A percentile compares a stretch with the other conserved stretches of the same genome.
phyloP scores from a whole-genome alignment of 1,140 invertebrate genomes.

The Limonius californicus region DNA sequence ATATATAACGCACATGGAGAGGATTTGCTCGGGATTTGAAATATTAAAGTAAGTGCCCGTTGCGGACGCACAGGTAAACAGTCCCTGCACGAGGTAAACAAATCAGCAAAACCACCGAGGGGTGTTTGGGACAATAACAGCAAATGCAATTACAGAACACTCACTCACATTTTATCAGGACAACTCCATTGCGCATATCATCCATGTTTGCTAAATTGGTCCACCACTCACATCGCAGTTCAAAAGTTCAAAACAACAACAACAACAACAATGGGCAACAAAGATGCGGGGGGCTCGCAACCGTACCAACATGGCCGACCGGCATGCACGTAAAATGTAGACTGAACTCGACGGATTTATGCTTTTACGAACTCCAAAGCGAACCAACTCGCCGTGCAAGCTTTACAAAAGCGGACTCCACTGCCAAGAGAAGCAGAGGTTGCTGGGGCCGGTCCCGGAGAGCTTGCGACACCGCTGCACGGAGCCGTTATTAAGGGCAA shows the following conservation, averaged over 20 bases:
- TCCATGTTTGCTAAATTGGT: slow-evolving; percentile 40
- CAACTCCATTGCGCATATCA: slow-evolving; percentile 49
- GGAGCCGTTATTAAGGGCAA: too few species aligned
- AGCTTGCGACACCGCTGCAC: too few species aligned
- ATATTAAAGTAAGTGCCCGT: too few species aligned
- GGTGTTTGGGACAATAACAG: neutral
- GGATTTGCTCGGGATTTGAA: too few species aligned
- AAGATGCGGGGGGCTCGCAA: neutral
- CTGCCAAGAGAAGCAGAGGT: too few species aligned
- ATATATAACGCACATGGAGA: slow-evolving; percentile 7
- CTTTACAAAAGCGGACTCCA: neutral
- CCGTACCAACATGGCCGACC: slow-evolving; percentile 3
- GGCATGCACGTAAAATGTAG: slow-evolving; percentile 2
- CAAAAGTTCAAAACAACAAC: slow-evolving; percentile 11
- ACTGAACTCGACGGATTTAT: slow-evolving; percentile 4
- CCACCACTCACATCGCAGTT: slow-evolving; percentile 2
- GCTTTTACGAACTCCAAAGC: neutral
- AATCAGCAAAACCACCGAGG: too few species aligned
- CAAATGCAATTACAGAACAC: neutral
- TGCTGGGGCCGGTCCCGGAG: too few species aligned
- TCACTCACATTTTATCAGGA: slow-evolving; percentile 52
- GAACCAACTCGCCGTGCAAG: slow-evolving; percentile 1
- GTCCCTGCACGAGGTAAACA: too few species aligned
- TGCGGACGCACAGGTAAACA: too few species aligned
- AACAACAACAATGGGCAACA: neutral